Conservation (phyloP, 1,140 invertebrate genomes). For the Drosophila repleta region DNA sequence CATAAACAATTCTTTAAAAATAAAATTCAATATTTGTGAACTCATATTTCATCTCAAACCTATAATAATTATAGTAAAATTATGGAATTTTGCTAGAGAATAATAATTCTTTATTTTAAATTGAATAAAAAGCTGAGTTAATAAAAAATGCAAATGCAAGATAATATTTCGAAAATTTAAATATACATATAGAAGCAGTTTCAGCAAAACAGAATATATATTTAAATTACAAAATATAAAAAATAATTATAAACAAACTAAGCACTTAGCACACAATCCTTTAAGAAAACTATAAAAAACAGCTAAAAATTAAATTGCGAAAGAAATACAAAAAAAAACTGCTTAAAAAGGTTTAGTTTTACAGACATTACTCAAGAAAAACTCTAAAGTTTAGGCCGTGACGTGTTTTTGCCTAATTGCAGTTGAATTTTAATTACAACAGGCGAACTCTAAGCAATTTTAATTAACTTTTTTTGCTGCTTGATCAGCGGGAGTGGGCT, state of each 20-base stretch:
- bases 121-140: too few relatives aligned
- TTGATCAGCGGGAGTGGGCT: background rate
- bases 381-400: slow-evolving; percentile 5
- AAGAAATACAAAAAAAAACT: too few relatives aligned
- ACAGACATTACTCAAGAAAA: slow-evolving; percentile 9
- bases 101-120: too few relatives aligned
- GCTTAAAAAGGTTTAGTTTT: slow-evolving; percentile 8
- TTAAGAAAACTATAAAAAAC: background rate
- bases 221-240: too few relatives aligned
- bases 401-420: slow-evolving; percentile 49
- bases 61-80: too few relatives aligned
- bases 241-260: too few relatives aligned
- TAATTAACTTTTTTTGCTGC: slow-evolving; percentile 60
- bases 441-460: slow-evolving; percentile 43
- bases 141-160: too few relatives aligned
- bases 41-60: too few relatives aligned
- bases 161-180: too few relatives aligned
- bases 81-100: too few relatives aligned
- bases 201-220: too few relatives aligned
- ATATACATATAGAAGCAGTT: too few relatives aligned
- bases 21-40: background rate
- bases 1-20: background rate
- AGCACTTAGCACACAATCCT: background rate
- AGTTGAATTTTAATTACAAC: slow-evolving; percentile 58
- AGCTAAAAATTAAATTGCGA: slow-evolving; percentile 13